Base-by-base conservation (phyloP, 2,888 invertebrate genomes). In the Aphrophora alni region DNA sequence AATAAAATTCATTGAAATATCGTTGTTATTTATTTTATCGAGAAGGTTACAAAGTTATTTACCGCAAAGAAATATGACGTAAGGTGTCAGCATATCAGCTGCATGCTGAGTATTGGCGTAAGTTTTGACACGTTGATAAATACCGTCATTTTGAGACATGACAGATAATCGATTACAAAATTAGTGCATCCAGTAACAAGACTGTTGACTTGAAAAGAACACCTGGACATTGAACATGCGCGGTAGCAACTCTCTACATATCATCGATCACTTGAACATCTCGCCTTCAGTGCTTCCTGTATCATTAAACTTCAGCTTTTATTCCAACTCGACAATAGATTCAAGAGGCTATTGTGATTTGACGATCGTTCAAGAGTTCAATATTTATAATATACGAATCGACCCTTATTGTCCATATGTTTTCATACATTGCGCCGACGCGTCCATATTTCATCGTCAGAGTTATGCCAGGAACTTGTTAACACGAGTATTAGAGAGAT, bases 141-240 rank as follows among this genome's bases (percentile, higher is more conserved):
- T n/a, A n/a, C n/a, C n/a, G n/a, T n/a, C n/a, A n/a, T n/a, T n/a
- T n/a, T n/a, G n/a, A n/a, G n/a, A n/a, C n/a, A n/a, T 21, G 21
- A 59, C 59, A 59, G n/a, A 44, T 44, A 44, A 59, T 59, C 59
- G 59, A 59, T 59, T 59, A 59, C 59, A 59, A 59, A 59, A 59
- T 21, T 5, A 21, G 12, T 3, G 44, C 44, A 44, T 44, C 33
- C 5, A 44, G 59, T 59, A 59, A 59, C 59, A 59, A n/a, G 59
- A 59, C 21, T 21, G 59, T 21, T 59, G 44, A 44, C 44, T 44
- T 44, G 44, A 59, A 59, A 44, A 21, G 59, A 59, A 59, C 59
- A 59, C 59, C 59, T 59, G 59, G 59, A 59, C 59, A n/a, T 21
- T 14, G 59, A 21, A 14, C 59, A 59, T 59, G 59, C 59, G 59